Evolutionary conservation across 2,113 vertebrate species (phyloP).

Genomic region (Pelvicachromis taeniatus): DNA sequence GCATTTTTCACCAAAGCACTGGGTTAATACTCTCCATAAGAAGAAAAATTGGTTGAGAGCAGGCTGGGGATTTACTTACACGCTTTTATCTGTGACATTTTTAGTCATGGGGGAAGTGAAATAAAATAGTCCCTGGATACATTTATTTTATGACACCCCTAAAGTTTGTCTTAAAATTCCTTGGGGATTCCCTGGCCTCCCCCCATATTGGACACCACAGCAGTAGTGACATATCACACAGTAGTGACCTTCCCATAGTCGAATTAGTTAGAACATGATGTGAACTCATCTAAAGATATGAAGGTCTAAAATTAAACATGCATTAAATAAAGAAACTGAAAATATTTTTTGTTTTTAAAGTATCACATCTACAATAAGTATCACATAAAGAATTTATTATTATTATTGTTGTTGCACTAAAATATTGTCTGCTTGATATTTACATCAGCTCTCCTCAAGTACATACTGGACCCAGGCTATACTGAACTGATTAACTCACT

Average conservation of each 20-base stretch:
- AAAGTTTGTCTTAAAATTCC: neutral
- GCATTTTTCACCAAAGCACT: neutral
- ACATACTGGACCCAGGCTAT: neutral
- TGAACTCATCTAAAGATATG: neutral
- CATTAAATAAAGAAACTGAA: neutral
- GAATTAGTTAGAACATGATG: neutral
- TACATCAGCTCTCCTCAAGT: neutral
- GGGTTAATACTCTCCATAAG: neutral
- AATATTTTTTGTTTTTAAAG: neutral
- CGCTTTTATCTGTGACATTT: accelerated
- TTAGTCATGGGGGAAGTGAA: accelerated
- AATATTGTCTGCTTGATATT: neutral
- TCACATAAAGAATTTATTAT: accelerated
- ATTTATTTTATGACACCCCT: neutral
- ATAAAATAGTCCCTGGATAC: neutral
- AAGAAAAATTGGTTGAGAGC: neutral
- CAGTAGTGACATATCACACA: neutral
- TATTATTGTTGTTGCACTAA: neutral
- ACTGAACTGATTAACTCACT: conserved; percentile 6
- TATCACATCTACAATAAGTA: neutral
- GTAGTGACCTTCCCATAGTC: neutral
- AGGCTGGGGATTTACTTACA: neutral
- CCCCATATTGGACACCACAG: neutral
- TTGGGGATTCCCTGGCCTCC: neutral
- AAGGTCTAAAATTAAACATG: neutral